Evolutionary conservation across 2,888 invertebrate genomes (phyloP), one percentile per base, ranked within the genome.

Genomic region (Spisula subtruncata): DNA sequence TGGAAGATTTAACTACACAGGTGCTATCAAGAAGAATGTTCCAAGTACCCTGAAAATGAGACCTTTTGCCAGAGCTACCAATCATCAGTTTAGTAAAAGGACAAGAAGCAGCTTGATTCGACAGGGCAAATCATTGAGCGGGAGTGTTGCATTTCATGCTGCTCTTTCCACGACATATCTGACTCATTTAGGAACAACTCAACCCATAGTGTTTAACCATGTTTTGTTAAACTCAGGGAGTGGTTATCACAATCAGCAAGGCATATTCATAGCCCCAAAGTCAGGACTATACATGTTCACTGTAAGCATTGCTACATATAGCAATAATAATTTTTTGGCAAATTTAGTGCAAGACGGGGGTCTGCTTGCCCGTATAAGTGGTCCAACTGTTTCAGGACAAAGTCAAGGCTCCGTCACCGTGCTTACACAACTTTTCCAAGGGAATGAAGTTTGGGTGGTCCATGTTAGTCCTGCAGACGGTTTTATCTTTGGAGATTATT

Each of bases 241-340:
- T 4, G 75, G 75, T 16, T 84, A 84, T 51, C 84, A 84, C 20
- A 75, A 71, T 51, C 84, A 84, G 25, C 84, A 84, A 75, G 84
- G 84, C 25, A 12, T 84, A 16, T 84, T 84, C 25, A 84, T 84
- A 12, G 75, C 84, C 25, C 84, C 84, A 75, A 71, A 51, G 48
- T 46, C 71, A 46, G 84, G 84, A 75, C n/a, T 84, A n/a, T 84
- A 84, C 41, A 16, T 84, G 1, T 84, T 84, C 25, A 75, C 84
- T 0, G 71, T 66, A 14, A 71, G 71, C 8, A 29, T 84, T 2
- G 48, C 71, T 18, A 32, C 48, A 12, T 0, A 75, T 14, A 10
- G 2, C 0, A n/a, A 35, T 41, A 18, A 2, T 0, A 0, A 25
- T n/a, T 48, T 51, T 18, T 48, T 32, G 18, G 71, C 71, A 46